Base-by-base conservation (phyloP, 2,113 vertebrate species). In the Alouatta palliata region DNA sequence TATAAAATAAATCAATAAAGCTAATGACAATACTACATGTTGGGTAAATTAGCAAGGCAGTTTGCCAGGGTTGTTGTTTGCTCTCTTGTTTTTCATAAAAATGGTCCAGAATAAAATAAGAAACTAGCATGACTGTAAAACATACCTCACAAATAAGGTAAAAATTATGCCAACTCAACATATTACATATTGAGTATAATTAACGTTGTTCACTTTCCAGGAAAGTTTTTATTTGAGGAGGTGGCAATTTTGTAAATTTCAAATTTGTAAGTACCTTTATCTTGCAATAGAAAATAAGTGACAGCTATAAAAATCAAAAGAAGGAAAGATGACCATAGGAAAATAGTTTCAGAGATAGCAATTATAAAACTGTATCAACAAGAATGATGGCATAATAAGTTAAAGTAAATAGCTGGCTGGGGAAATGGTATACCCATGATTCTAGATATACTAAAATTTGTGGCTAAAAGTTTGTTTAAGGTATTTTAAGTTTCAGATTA, bases 31-130 rank as follows among this genome's bases (percentile, higher is more conserved):
- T 70, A 91, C 5, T 40, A 2, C 3, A 45, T 43, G 8, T 49
- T 95, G 45, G n/a, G 61, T 91, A 95, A 40, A 1, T 77, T 92
- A 96, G 45, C 35, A 82, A 61, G 17, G 25, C 45, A n/a, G 27
- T 56, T 95, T 88, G 3, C 17, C 80, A 92, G 16, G 47, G 20
- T 58, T 80, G 68, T 56, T 66, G 35, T 86, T 82, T 88, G 4
- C 9, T 83, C 21, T 90, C 30, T 80, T 20, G 52, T 49, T 87
- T 90, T 95, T 87, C 43, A 95, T 90, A n/a, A 76, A 32, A 52
- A 87, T 52, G 97, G 32, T 47, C 25, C 61, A 84, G 96, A 94
- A 94, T 94, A 95, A 89, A 40, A 83, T 85, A 83, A 75, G 43
- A 92, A 91, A 52, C 3, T 64, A 71, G 14, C 3, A 92, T 61